phyloP scores from a whole-genome alignment of 2,888 invertebrate genomes.

The Oeneis ivallda region DNA sequence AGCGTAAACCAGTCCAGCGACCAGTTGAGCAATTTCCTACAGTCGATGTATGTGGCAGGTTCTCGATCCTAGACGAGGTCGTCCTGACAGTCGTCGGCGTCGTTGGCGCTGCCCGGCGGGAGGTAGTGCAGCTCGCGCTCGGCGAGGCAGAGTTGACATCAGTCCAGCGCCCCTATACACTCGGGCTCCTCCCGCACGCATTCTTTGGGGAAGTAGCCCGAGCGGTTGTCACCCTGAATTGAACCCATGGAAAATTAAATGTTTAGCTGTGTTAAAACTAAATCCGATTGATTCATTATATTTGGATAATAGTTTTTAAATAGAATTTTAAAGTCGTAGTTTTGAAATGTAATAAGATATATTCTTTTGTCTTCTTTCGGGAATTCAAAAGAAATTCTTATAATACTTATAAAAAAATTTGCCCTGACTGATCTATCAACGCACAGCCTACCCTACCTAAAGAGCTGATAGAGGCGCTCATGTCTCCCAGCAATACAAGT shows the following conservation, averaged over 20 bases:
- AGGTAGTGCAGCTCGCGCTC: conserved; percentile 65
- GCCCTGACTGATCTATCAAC: too few relatives aligned
- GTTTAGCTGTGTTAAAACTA: neutral
- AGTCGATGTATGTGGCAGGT: neutral
- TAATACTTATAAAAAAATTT: too few relatives aligned
- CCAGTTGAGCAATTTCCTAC: neutral
- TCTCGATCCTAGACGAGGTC: conserved; percentile 40
- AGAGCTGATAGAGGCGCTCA: too few relatives aligned
- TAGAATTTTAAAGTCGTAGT: too few relatives aligned
- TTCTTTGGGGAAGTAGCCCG: conserved; percentile 90
- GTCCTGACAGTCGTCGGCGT: conserved; percentile 33
- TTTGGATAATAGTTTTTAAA: too few relatives aligned
- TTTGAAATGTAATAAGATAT: too few relatives aligned
- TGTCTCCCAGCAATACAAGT: too few relatives aligned
- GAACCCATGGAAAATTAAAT: neutral
- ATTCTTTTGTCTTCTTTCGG: too few relatives aligned
- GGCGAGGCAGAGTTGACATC: conserved; percentile 76
- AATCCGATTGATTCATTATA: too few relatives aligned
- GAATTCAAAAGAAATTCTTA: too few relatives aligned
- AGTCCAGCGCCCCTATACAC: conserved; percentile 76
- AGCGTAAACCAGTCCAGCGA: neutral
- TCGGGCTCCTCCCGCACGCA: conserved; percentile 86
- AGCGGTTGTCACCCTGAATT: conserved; percentile 71
- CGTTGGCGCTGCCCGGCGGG: conserved; percentile 35
- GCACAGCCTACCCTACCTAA: too few relatives aligned